Percentiles rank a stretch among this genome's conserved stretches.
Conservation (phyloP, 2,888 invertebrate species). For the Yponomeuta plumbellus region DNA sequence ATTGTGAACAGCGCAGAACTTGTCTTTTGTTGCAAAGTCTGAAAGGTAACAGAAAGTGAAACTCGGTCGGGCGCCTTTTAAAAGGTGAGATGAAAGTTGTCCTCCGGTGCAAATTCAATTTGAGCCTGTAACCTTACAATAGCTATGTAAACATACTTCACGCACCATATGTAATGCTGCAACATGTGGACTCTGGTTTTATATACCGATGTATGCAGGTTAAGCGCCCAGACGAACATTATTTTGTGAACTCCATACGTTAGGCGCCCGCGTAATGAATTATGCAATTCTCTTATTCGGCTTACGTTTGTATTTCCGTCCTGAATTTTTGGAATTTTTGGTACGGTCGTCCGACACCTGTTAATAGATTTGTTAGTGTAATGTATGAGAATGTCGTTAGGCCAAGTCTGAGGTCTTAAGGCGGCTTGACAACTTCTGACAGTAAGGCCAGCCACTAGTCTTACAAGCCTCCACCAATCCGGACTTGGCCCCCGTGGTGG, state of each 20-base stretch:
- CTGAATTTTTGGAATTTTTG: background rate
- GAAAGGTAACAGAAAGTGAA: slow-evolving; percentile 52
- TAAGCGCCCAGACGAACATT: background rate
- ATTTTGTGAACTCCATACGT: background rate
- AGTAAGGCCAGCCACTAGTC: no score
- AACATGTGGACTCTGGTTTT: background rate
- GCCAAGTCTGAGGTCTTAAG: no score
- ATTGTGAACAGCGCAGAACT: background rate
- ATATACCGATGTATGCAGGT: background rate
- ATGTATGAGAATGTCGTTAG: no score
- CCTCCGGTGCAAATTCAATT: slow-evolving; percentile 53
- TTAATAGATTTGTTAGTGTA: no score
- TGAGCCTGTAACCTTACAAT: slow-evolving; percentile 28
- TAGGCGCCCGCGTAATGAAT: background rate
- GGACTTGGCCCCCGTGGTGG: no score
- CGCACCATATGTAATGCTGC: background rate
- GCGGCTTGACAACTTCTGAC: no score
- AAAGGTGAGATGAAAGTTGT: slow-evolving; percentile 55
- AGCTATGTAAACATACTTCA: background rate
- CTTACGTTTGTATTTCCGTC: background rate
- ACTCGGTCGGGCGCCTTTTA: slow-evolving; percentile 50
- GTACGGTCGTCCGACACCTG: no score
- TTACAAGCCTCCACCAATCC: no score
- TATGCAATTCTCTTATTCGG: background rate
- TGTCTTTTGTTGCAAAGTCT: slow-evolving; percentile 25